A percentile compares a stretch with the other conserved stretches of the same genome.
Conservation (phyloP, 2,888 invertebrate genomes). For the Acleris cristana region DNA sequence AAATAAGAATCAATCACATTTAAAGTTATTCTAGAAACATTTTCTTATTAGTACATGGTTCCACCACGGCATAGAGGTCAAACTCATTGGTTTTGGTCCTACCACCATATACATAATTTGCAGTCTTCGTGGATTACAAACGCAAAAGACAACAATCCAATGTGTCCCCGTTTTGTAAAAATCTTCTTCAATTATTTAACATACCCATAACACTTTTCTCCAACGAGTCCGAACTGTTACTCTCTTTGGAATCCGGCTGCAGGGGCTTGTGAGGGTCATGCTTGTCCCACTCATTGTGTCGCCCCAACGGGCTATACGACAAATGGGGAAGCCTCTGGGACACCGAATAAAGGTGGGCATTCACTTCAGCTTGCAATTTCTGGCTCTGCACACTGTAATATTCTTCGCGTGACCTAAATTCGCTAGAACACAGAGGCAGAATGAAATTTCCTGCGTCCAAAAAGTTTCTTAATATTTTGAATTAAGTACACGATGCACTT, state of each 20-base stretch:
- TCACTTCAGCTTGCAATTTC: conserved; percentile 79
- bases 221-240: conserved; percentile 78
- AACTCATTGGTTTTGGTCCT: too few species aligned
- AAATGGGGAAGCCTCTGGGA: conserved; percentile 84
- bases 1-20: too few species aligned
- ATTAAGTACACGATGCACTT: conserved; percentile 43
- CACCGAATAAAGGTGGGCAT: conserved; percentile 83
- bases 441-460: conserved; percentile 1
- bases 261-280: conserved; percentile 76
- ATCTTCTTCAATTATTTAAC: conserved; percentile 10
- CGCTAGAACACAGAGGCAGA: conserved; percentile 57
- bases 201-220: conserved; percentile 82
- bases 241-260: conserved; percentile 79
- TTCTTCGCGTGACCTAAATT: conserved; percentile 78
- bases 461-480: neutral
- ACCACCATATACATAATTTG: too few species aligned
- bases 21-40: too few species aligned
- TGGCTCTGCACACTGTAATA: conserved; percentile 80
- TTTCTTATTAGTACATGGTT: too few species aligned
- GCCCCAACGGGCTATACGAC: conserved; percentile 76
- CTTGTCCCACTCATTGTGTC: conserved; percentile 80
- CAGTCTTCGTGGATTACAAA: too few species aligned
- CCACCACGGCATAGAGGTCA: too few species aligned
- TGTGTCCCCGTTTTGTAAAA: too few species aligned
- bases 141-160: too few species aligned